These are phyloP conservation scores for Sebastolobus alascanus DNA, from an alignment of 2,797 vertebrate genomes.

Conservation along the genomic window DNA sequence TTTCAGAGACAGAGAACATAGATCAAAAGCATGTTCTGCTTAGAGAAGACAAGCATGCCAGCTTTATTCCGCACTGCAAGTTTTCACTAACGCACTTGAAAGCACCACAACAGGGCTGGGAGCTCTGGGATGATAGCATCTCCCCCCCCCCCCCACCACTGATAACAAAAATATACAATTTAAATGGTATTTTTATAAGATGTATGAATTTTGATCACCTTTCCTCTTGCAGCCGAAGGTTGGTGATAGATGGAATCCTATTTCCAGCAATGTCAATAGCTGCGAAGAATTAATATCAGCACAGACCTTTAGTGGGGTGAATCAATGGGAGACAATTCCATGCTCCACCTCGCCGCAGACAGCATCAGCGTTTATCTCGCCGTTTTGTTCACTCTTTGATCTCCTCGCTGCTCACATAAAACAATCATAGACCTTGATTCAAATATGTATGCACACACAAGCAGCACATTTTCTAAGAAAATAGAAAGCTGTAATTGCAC, in stretches of 20 bases:
- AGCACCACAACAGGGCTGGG: slow-evolving; percentile 53
- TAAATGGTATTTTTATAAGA: slow-evolving; percentile 59
- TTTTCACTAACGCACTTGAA: slow-evolving; percentile 67
- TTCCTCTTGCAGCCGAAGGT: slow-evolving; percentile 24
- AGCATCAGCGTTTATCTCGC: slow-evolving; percentile 62
- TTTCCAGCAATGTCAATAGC: slow-evolving; percentile 56
- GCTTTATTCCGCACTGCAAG: slow-evolving; percentile 68
- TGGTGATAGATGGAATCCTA: slow-evolving; percentile 39
- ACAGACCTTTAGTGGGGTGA: slow-evolving; percentile 47
- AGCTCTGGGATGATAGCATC: slow-evolving; percentile 58
- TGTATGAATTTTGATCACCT: slow-evolving; percentile 64
- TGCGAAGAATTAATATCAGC: slow-evolving; percentile 56
- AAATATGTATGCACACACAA: slow-evolving; percentile 73
- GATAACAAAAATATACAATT: slow-evolving; percentile 50
- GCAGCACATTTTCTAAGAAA: slow-evolving; percentile 66
- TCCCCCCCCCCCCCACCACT: slow-evolving; percentile 23
- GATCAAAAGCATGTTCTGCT: slow-evolving; percentile 79
- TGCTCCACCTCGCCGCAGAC: slow-evolving; percentile 45
- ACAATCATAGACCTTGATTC: slow-evolving; percentile 73
- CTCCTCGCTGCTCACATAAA: slow-evolving; percentile 62
- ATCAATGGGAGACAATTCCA: slow-evolving; percentile 68
- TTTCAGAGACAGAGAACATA: slow-evolving; percentile 70
- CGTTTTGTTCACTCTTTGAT: slow-evolving; percentile 69
- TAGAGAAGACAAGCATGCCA: slow-evolving; percentile 71
- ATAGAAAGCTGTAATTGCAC: slow-evolving; percentile 61